Conservation (phyloP, 2,888 invertebrate genomes). For the Clitarchus hookeri region DNA sequence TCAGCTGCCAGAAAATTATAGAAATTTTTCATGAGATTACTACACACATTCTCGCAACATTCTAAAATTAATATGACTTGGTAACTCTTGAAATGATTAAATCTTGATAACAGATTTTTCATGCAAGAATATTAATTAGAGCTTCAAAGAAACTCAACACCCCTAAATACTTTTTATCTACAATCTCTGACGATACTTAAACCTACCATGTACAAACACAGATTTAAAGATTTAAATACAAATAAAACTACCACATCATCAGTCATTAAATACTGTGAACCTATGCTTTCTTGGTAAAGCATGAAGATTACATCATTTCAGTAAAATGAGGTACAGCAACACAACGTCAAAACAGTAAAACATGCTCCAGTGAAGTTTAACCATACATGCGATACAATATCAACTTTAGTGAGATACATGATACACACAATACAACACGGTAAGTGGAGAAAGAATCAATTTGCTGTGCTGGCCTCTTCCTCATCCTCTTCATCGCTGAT, state of each 20-base stretch:
- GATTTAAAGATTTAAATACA: neutral
- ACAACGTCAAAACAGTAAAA: neutral
- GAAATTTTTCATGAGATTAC: no score
- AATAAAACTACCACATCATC: neutral
- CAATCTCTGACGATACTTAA: neutral
- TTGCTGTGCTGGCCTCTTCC: conserved; percentile 57
- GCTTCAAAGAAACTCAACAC: neutral
- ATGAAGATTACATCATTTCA: neutral
- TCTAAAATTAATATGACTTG: neutral
- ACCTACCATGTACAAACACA: neutral
- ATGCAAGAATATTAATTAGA: neutral
- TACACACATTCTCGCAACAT: no score
- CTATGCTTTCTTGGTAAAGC: no score
- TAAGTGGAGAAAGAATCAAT: conserved; percentile 37
- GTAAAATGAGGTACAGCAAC: no score
- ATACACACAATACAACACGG: no score
- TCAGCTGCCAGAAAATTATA: no score
- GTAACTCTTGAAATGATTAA: neutral
- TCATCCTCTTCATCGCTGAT: conserved; percentile 69
- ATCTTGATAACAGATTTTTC: neutral
- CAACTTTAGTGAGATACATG: neutral
- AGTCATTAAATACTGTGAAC: no score
- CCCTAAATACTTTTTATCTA: neutral
- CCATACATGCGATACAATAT: neutral
- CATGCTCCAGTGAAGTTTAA: neutral